These are phyloP conservation scores for Sebastes iracundus DNA, from an alignment of 2,797 vertebrate species.

Conservation along the genomic window DNA sequence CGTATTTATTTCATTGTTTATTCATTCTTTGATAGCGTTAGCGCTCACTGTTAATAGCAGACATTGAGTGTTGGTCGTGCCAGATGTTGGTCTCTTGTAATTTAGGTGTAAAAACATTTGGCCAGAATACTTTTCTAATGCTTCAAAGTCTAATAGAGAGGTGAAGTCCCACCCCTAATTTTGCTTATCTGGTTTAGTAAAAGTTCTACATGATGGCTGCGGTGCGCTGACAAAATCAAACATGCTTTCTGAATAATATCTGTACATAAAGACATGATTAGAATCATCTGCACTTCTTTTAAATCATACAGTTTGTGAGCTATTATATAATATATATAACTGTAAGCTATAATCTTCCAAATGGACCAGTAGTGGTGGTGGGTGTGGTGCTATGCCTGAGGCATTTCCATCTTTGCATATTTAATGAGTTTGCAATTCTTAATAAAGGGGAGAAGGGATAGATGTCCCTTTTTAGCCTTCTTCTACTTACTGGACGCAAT, in stretches of 20 bases:
- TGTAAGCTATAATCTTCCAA: neutral
- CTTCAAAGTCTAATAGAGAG: no score
- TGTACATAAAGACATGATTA: neutral
- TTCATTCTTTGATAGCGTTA: neutral
- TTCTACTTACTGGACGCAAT: neutral
- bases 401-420: neutral
- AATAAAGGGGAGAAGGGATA: neutral
- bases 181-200: no score
- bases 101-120: no score
- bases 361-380: neutral
- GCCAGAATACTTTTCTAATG: neutral
- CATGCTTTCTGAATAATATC: neutral
- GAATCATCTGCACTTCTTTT: neutral
- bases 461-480: neutral
- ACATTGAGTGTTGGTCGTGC: neutral
- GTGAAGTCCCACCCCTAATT: no score
- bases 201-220: neutral
- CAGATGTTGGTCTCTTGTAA: neutral
- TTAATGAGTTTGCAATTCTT: neutral
- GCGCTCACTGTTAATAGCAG: neutral
- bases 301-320: neutral
- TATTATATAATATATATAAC: no score
- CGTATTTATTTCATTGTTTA: conserved; percentile 24
- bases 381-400: neutral
- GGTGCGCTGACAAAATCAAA: neutral